These are phyloP conservation scores for Drosophila kokeensis DNA, from an alignment of 2,888 invertebrate genomes.

Conservation along the genomic window DNA sequence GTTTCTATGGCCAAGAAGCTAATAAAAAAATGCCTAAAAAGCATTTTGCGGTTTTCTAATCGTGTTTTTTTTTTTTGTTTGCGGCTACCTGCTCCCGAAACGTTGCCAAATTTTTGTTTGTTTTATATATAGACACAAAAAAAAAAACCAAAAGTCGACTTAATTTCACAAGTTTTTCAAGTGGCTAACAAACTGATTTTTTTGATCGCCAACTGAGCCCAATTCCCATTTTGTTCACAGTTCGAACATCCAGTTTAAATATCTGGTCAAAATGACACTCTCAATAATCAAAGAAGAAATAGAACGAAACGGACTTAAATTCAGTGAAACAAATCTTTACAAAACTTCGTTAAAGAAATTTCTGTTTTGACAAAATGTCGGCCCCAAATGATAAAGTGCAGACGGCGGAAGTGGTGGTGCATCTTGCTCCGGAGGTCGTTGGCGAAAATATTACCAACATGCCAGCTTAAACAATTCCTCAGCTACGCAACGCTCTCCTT, in stretches of 20 bases:
- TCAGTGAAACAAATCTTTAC: background rate
- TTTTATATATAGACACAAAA: background rate
- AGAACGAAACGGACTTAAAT: no score
- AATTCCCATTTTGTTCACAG: background rate
- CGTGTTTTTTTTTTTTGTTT: constrained; percentile 7
- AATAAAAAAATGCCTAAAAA: constrained; percentile 39
- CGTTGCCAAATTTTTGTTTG: constrained; percentile 2
- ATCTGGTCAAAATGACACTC: background rate
- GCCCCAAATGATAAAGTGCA: background rate
- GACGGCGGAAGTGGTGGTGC: background rate
- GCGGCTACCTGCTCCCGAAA: constrained; percentile 35
- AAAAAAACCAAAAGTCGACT: background rate
- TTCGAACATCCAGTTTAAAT: background rate
- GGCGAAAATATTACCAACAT: background rate
- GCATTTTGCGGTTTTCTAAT: constrained; percentile 18
- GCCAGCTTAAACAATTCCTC: background rate
- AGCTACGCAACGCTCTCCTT: background rate
- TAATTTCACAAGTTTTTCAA: background rate
- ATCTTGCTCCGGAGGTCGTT: background rate
- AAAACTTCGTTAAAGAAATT: background rate
- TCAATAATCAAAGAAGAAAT: background rate
- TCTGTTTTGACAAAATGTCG: background rate
- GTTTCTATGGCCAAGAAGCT: constrained; percentile 30
- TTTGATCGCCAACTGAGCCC: background rate
- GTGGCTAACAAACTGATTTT: background rate